Conservation (phyloP, 1,140 invertebrate species). For the Drosophila parvula region DNA sequence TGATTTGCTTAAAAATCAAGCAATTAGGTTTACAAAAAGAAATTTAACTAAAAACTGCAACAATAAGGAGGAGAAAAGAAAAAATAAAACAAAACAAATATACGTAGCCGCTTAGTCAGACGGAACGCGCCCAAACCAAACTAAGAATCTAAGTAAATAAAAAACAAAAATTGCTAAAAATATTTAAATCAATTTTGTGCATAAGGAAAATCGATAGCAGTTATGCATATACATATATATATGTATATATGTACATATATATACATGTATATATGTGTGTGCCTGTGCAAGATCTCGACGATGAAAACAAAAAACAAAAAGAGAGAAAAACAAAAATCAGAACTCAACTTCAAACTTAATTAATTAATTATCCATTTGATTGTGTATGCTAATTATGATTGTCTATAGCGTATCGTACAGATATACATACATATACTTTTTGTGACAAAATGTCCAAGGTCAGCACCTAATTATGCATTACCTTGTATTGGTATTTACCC, state of each 20-base stretch:
- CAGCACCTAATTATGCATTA: slow-evolving; percentile 25
- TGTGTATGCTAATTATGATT: slow-evolving; percentile 57
- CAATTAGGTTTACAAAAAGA: slow-evolving; percentile 6
- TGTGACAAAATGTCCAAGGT: slow-evolving; percentile 12
- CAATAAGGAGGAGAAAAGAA: slow-evolving; percentile 2
- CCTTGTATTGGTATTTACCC: slow-evolving; percentile 32
- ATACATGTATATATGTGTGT: slow-evolving; percentile 39
- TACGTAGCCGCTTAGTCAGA: slow-evolving; percentile 75
- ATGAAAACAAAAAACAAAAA: slow-evolving; percentile 13
- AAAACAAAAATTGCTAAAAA: slow-evolving; percentile 28
- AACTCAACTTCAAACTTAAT: slow-evolving; percentile 39
- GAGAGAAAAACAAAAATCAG: background rate
- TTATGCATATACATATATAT: slow-evolving; percentile 54
- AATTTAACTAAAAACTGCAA: slow-evolving; percentile 10
- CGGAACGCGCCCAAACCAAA: slow-evolving; percentile 71
- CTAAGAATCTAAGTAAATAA: slow-evolving; percentile 38
- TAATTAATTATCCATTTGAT: slow-evolving; percentile 57
- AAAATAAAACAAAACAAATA: slow-evolving; percentile 24
- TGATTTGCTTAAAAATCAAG: slow-evolving; percentile 21
- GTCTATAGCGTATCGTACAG: slow-evolving; percentile 44
- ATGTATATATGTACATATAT: slow-evolving; percentile 42
- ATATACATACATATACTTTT: slow-evolving; percentile 41
- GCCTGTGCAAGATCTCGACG: slow-evolving; percentile 14
- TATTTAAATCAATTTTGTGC: slow-evolving; percentile 51
- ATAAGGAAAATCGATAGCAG: slow-evolving; percentile 38